Evolutionary conservation across 2,888 invertebrate genomes (phyloP), one percentile per base, ranked within the genome.

Genomic region (Pollenia angustigena): DNA sequence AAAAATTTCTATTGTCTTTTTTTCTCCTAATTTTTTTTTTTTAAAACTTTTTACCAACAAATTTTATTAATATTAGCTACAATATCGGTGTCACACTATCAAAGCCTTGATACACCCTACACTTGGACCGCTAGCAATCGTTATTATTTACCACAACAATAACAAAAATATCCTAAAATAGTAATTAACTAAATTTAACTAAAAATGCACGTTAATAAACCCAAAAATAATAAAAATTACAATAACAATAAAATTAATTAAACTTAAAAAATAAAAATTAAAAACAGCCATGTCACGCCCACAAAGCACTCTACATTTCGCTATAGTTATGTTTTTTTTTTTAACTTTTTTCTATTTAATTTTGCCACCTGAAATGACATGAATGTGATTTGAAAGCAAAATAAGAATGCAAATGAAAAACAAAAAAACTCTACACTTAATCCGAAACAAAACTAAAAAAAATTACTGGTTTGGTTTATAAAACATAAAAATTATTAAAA

Each of bases 51-150:
- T 12, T 66, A 62, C 42, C 11, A 18, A 32, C 32, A 66, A 60
- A 14, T 68, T 54, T 32, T 10, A 32, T 11, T 80, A 74, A 90
- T 90, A 54, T 60, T 91, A 93, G 93, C 93, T 89, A 92, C 92
- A 90, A 93, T 93, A 90, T 92, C 90, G 91, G 91, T 93, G 92
- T 92, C 92, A 90, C 93, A 93, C 90, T 92, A 92, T 89, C 93
- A 93, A 92, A 93, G 93, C 91, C 91, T 93, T 90, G 93, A 93
- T 91, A 91, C 92, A 88, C 91, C 91, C 86, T 90, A 92, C 92
- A 91, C 92, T 91, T 92, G 93, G 93, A 92, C 90, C 90, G 90
- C 91, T 88, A 88, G 85, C 81, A 92, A 91, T 90, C 89, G 89
- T 90, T 90, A 89, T 78, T 81, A 84, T 68, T 81, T 81, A 74